Evolutionary conservation across 1,140 invertebrate genomes (phyloP).

Genomic region (Drosophila mauritiana): DNA sequence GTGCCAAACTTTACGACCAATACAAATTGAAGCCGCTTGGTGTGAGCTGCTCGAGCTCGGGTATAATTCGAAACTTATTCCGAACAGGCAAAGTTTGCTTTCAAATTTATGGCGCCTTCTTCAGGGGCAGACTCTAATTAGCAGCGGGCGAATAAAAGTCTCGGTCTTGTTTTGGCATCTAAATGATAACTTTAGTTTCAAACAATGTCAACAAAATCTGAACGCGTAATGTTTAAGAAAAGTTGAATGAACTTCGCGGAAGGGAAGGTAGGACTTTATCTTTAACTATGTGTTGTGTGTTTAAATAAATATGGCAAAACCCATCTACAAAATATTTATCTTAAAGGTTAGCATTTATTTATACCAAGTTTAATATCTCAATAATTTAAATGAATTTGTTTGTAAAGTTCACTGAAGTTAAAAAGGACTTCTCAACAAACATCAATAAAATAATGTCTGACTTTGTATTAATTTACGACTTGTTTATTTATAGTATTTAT

Average conservation of each 20-base stretch:
- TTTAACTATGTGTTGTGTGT: no score
- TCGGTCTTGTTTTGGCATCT: constrained; percentile 13
- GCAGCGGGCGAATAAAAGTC: constrained; percentile 6
- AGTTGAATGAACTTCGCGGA: constrained; percentile 11
- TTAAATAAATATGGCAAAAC: no score
- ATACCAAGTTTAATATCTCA: no score
- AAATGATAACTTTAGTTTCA: constrained; percentile 19
- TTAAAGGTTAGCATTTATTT: no score
- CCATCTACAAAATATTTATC: no score
- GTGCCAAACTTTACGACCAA: constrained; percentile 58
- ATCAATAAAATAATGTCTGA: no score
- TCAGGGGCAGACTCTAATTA: constrained; percentile 41
- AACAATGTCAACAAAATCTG: constrained; percentile 29
- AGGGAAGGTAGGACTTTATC: no score
- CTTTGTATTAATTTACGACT: no score
- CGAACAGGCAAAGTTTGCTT: constrained; percentile 41
- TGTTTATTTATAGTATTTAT: not conserved
- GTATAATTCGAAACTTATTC: constrained; percentile 40
- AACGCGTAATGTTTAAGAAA: not conserved
- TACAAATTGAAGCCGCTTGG: constrained; percentile 47
- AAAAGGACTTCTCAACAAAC: no score
- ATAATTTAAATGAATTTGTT: no score
- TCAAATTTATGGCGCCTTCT: constrained; percentile 44
- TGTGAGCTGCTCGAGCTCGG: constrained; percentile 7
- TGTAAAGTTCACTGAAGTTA: no score